A percentile compares a stretch with the other conserved stretches of the same genome.
phyloP scores from a whole-genome alignment of 2,888 invertebrate genomes.

The Pyrrhosoma nymphula region DNA sequence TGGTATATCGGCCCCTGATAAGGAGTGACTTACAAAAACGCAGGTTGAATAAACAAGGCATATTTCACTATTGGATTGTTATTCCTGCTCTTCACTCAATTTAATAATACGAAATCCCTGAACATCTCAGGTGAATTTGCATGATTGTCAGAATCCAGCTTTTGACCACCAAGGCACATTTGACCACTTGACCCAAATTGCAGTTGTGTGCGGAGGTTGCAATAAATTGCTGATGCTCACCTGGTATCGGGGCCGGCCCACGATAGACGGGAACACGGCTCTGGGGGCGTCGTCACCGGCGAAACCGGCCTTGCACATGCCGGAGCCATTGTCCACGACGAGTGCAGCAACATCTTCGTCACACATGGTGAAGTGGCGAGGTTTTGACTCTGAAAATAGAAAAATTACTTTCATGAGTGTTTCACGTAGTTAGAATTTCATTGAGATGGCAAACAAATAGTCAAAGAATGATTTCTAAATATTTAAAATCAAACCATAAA shows the following conservation, averaged over 20 bases:
- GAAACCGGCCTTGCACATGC: slow-evolving; percentile 88
- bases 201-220: background rate
- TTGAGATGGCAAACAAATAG: no score
- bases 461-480: no score
- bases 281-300: slow-evolving; percentile 88
- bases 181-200: background rate
- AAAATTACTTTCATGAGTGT: background rate
- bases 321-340: slow-evolving; percentile 87
- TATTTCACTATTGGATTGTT: no score
- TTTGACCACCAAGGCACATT: no score
- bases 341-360: slow-evolving; percentile 88
- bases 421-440: background rate
- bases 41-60: no score
- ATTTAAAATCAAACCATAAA: no score
- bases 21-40: no score
- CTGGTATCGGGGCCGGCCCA: slow-evolving; percentile 86
- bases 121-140: no score
- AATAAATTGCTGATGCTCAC: slow-evolving; percentile 74
- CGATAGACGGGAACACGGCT: slow-evolving; percentile 87
- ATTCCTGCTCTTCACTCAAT: no score
- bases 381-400: background rate
- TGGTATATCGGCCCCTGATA: no score
- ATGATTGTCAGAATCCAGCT: no score
- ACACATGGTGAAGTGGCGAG: slow-evolving; percentile 79
- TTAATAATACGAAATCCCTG: no score